phyloP scores from a whole-genome alignment of 2,113 vertebrate species.

The cattle (Bos taurus) region ARS-UCD2.0 NC_037339.1:52795501-52796000 shows the following conservation, averaged over 20 bases:
- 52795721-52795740: conserved; percentile 51
- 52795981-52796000: background rate
- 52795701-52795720: conserved; percentile 31
- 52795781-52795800: conserved; percentile 67
- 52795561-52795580: no score
- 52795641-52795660: conserved; percentile 25
- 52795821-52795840: conserved; percentile 20
- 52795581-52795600: no score
- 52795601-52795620: background rate
- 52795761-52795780: conserved; percentile 63
- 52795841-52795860: background rate
- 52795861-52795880: conserved; percentile 2
- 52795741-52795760: conserved; percentile 73
- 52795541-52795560: no score
- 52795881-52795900: background rate
- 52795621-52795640: conserved; percentile 11
- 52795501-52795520: no score
- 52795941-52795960: background rate
- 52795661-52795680: background rate
- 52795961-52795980: background rate
- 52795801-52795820: conserved; percentile 76
- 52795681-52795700: background rate
- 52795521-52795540: no score
- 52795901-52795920: background rate
- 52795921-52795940: background rate